Evolutionary conservation across 1,140 invertebrate genomes (phyloP).

Genomic region (Aleiodes sp.): DNA sequence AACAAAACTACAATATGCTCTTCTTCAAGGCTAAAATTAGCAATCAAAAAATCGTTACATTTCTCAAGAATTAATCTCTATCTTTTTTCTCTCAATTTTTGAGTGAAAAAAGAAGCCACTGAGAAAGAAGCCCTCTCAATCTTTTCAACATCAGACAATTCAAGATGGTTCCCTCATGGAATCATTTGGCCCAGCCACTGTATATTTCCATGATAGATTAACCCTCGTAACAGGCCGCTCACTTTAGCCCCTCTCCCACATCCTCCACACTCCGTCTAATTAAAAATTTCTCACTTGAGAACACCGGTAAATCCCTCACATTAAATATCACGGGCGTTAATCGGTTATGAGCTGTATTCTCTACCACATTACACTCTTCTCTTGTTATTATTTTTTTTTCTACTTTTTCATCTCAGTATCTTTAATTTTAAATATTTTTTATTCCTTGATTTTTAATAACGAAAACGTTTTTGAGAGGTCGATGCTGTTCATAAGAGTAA

Average conservation of each 20-base stretch:
- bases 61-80: no score
- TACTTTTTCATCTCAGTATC: slow-evolving; percentile 10
- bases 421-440: no score
- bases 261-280: slow-evolving; percentile 47
- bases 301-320: slow-evolving; percentile 22
- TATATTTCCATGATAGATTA: slow-evolving; percentile 42
- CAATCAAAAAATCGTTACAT: no score
- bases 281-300: slow-evolving; percentile 47
- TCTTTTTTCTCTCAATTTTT: no score
- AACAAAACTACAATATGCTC: no score
- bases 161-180: neutral
- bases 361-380: slow-evolving; percentile 30
- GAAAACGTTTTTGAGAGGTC: neutral
- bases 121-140: no score
- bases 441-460: neutral
- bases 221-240: neutral
- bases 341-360: slow-evolving; percentile 43
- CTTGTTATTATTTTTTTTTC: no score
- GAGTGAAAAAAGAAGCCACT: no score
- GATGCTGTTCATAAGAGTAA: neutral
- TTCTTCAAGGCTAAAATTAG: no score
- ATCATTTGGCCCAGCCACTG: neutral
- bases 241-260: no score
- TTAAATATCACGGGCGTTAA: slow-evolving; percentile 55
- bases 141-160: neutral